Base-by-base conservation (phyloP, 2,888 invertebrate genomes). In the Punctoribates punctum region DNA sequence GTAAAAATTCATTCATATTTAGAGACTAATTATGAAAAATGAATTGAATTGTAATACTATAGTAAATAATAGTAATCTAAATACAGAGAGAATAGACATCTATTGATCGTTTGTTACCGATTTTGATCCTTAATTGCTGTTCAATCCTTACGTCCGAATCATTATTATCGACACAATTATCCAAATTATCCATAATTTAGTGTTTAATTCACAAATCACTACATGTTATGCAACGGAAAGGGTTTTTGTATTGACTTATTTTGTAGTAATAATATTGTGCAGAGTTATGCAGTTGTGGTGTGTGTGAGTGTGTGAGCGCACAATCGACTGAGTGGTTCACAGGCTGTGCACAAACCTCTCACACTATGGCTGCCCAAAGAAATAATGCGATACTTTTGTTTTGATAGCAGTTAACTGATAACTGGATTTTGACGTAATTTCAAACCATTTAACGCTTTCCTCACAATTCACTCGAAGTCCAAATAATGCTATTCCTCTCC, bases 101-200 rank as follows among this genome's bases (percentile, higher is more conserved):
- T 51, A 6, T 4, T 51, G 51, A 11, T n/a, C 23, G 25, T 25
- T 70, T 11, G 20, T 29, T 46, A 74, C 74, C 74, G 62, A 74
- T 74, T 74, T 74, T 74, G n/a, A 74, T 60, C 57, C 74, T 29
- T 42, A 74, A 74, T 62, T 74, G 74, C 23, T 74, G 57, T 74
- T 74, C 74, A 62, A 74, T 74, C 57, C 74, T 57, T 8, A 74
- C 74, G n/a, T 74, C 74, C 8, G 42, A 70, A 17, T 70, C 70
- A 23, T 34, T 70, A 42, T 70, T 70, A 42, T 70, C 70, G 29
- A 60, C 60, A 60, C 60, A 27, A 27, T 60, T 60, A 27, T 65
- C 34, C n/a, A 29, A 34, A 70, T 38, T 42, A 46, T 70, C 70
- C 70, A 70, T 70, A 70, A 70, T 70, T 42, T 38, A 23, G 20